Evolutionary conservation across 2,888 invertebrate genomes (phyloP).

Genomic region (Eurytoma californica): DNA sequence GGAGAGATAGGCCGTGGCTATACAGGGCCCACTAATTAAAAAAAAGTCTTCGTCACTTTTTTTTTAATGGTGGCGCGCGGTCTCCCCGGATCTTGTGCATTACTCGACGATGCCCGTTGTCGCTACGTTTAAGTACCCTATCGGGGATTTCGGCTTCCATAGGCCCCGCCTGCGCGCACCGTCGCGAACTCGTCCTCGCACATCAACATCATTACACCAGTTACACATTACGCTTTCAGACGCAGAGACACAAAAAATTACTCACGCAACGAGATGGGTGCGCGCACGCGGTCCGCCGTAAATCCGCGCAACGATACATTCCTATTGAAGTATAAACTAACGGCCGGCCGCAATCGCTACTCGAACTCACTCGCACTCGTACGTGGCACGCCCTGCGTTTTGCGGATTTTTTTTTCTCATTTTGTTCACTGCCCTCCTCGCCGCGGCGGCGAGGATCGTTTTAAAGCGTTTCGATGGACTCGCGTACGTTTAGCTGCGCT

Average conservation of each 20-base stretch:
- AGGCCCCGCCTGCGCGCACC: too few species aligned
- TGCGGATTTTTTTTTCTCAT: neutral
- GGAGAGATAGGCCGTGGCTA: slow-evolving; percentile 73
- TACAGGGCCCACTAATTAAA: slow-evolving; percentile 72
- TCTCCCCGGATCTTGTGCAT: slow-evolving; percentile 63
- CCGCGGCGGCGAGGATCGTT: neutral
- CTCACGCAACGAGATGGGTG: too few species aligned
- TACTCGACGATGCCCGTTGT: slow-evolving; percentile 51
- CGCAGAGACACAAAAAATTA: too few species aligned
- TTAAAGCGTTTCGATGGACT: slow-evolving; percentile 25
- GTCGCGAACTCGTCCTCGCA: too few species aligned
- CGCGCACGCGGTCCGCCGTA: too few species aligned
- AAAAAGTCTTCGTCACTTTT: slow-evolving; percentile 63
- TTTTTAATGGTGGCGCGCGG: slow-evolving; percentile 72
- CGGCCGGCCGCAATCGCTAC: slow-evolving; percentile 32
- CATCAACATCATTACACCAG: too few species aligned
- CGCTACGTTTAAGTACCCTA: too few species aligned
- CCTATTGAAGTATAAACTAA: neutral
- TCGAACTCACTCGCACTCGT: slow-evolving; percentile 4
- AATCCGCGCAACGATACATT: too few species aligned
- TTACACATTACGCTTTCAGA: too few species aligned
- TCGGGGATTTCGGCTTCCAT: too few species aligned
- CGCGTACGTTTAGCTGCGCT: too few species aligned
- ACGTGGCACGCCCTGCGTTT: slow-evolving; percentile 4
- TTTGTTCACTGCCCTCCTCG: neutral